Evolutionary conservation across 2,797 vertebrate genomes (phyloP).

Genomic region (Notoglanidium macrostoma): DNA sequence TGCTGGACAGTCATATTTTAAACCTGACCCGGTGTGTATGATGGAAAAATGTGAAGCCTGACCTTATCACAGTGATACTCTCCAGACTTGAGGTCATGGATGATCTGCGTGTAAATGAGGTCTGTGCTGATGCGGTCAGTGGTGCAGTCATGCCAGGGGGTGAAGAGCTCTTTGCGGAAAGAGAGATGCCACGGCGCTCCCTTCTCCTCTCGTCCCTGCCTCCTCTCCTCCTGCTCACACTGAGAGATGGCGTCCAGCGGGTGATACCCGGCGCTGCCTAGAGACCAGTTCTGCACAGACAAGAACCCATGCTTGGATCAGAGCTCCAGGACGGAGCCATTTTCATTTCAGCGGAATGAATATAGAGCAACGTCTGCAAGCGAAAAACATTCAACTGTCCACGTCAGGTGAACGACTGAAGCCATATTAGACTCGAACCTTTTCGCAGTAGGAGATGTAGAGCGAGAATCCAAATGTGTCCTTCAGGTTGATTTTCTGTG

Average conservation of each 20-base stretch:
- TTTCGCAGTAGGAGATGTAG: slow-evolving; percentile 85
- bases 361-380: neutral
- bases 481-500: slow-evolving; percentile 74
- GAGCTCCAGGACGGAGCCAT: neutral
- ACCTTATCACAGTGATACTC: slow-evolving; percentile 90
- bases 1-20: neutral
- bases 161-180: slow-evolving; percentile 91
- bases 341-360: neutral
- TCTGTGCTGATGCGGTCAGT: slow-evolving; percentile 84
- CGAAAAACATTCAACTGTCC: neutral
- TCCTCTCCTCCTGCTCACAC: slow-evolving; percentile 88
- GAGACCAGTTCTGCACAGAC: slow-evolving; percentile 83
- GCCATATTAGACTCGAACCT: slow-evolving; percentile 71
- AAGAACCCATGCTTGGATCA: neutral
- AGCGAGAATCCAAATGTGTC: slow-evolving; percentile 90
- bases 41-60: neutral
- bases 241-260: slow-evolving; percentile 91
- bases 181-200: slow-evolving; percentile 83
- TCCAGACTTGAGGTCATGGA: slow-evolving; percentile 81
- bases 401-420: neutral
- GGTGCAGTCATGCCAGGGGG: slow-evolving; percentile 86
- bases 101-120: slow-evolving; percentile 89
- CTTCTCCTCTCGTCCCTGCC: slow-evolving; percentile 78
- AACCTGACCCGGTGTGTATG: neutral
- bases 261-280: slow-evolving; percentile 81